These are phyloP conservation scores for Trichomycterus rosablanca DNA, from an alignment of 2,113 vertebrate species.

Conservation along the genomic window DNA sequence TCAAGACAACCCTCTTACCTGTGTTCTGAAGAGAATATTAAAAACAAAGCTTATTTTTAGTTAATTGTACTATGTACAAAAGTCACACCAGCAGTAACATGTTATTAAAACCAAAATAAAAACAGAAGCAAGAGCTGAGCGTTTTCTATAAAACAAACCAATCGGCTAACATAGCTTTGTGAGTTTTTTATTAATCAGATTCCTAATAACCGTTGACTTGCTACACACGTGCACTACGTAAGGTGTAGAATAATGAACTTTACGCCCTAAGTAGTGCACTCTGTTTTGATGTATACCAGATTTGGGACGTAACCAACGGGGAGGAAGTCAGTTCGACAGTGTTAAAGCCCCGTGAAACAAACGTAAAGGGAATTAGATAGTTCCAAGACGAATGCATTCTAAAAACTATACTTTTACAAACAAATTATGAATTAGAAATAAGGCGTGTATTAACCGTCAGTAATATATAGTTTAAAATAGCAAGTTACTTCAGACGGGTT, in stretches of 20 bases:
- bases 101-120: background rate
- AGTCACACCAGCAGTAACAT: background rate
- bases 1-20: background rate
- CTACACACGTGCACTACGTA: background rate
- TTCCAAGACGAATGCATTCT: background rate
- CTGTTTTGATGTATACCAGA: no score
- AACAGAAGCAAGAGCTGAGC: background rate
- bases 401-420: background rate
- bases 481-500: no score
- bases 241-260: background rate
- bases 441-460: no score
- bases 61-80: background rate
- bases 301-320: background rate
- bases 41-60: background rate
- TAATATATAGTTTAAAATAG: no score
- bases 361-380: background rate
- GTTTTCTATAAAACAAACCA: background rate
- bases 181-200: background rate
- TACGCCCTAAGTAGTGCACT: background rate
- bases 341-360: slow-evolving; percentile 10
- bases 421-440: no score
- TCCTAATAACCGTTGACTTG: background rate
- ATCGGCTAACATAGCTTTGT: background rate
- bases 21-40: background rate
- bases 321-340: background rate